Evolutionary conservation across 2,113 vertebrate species (phyloP).

Genomic region (Merops nubicus): DNA sequence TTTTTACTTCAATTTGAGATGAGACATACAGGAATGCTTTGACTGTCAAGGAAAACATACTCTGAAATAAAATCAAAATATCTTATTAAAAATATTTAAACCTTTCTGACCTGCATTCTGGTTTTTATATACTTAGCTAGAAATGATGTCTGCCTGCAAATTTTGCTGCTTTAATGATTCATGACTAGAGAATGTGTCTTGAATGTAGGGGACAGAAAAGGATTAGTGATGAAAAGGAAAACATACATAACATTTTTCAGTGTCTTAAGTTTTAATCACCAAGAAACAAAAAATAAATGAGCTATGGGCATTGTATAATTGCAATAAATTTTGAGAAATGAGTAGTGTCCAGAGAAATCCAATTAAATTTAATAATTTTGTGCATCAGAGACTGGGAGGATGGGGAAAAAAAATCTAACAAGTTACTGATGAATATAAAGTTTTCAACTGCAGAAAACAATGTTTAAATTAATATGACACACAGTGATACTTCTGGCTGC

Average conservation of each 20-base stretch:
- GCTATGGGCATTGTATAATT: slow-evolving; percentile 60
- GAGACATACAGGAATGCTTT: neutral
- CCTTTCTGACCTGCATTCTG: neutral
- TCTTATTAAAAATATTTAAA: neutral
- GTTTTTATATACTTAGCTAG: neutral
- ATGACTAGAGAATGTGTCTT: neutral
- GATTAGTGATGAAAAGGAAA: slow-evolving; percentile 48
- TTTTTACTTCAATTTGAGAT: neutral
- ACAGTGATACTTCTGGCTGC: neutral
- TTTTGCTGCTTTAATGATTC: slow-evolving; percentile 28
- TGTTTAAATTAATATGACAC: slow-evolving; percentile 48
- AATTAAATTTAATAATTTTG: slow-evolving; percentile 68
- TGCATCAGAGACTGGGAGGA: neutral
- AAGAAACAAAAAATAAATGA: slow-evolving; percentile 70
- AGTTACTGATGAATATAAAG: slow-evolving; percentile 39
- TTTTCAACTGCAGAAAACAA: slow-evolving; percentile 35
- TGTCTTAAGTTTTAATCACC: slow-evolving; percentile 70
- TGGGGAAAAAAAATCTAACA: neutral
- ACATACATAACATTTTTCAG: slow-evolving; percentile 65
- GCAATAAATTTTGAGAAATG: slow-evolving; percentile 71
- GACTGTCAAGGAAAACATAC: neutral
- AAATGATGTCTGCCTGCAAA: neutral
- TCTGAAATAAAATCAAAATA: neutral
- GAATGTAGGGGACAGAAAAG: slow-evolving; percentile 14
- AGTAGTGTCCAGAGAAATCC: slow-evolving; percentile 60